These are phyloP conservation scores for Tethya wilhelma DNA, from an alignment of 37 sponge, comb jelly and placozoan genomes.

Conservation along the genomic window DNA sequence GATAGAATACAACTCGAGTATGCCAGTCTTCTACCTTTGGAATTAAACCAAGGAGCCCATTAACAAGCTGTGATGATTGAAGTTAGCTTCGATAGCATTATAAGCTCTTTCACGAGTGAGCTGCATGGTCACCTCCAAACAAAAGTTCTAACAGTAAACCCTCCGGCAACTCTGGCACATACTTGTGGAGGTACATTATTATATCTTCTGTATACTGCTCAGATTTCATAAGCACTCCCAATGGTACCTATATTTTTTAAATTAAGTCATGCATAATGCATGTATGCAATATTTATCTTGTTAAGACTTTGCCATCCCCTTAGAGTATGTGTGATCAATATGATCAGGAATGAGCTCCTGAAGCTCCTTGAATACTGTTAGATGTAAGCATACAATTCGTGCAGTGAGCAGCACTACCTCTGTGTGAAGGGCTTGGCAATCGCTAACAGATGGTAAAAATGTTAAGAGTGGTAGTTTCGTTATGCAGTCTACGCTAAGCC, in stretches of 20 bases:
- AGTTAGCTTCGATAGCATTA: neutral
- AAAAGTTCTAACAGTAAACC: neutral
- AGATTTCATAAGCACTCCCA: neutral
- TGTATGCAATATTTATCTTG: neutral
- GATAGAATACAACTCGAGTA: constrained; percentile 12
- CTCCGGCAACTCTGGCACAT: neutral
- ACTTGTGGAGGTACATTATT: neutral
- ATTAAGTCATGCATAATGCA: too few species aligned
- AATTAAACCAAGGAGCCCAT: neutral
- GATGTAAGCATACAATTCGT: neutral
- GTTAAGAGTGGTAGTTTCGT: neutral
- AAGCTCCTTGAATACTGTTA: neutral
- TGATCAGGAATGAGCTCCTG: neutral
- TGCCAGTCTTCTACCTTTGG: constrained; percentile 47
- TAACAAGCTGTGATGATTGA: neutral
- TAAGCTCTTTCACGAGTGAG: constrained; percentile 17
- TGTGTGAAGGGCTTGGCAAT: neutral
- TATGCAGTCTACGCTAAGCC: too few species aligned
- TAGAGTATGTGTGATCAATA: constrained; percentile 3
- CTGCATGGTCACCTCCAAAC: constrained; percentile 49
- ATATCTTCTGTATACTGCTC: constrained; percentile 3
- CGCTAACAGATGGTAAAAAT: neutral
- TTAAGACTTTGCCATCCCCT: constrained; percentile 13
- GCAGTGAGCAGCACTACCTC: constrained; percentile 8
- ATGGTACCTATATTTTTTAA: neutral